A percentile compares a stretch with the other conserved stretches of the same genome.
phyloP scores from a whole-genome alignment of 1,140 invertebrate genomes.

The Heliothis subflexa region DNA sequence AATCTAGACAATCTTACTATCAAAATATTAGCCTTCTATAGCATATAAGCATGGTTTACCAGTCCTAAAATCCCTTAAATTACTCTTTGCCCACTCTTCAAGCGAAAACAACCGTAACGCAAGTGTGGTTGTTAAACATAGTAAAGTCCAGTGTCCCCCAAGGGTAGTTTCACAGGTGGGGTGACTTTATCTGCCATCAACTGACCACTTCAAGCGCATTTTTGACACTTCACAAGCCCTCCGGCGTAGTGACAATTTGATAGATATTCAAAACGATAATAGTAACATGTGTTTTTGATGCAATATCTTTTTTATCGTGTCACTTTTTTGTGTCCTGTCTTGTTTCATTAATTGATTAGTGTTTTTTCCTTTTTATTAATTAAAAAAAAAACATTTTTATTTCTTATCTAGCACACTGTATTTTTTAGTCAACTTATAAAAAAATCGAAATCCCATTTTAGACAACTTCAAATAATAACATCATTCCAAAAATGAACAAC shows the following conservation, averaged over 20 bases:
- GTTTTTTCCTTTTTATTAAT: background rate
- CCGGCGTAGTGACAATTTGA: conserved; percentile 46
- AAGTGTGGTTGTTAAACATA: conserved; percentile 25
- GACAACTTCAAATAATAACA: background rate
- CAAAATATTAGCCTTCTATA: too few relatives aligned
- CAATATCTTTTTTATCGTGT: conserved; percentile 30
- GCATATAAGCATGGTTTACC: too few relatives aligned
- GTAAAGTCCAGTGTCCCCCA: conserved; percentile 17
- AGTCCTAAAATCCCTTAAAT: background rate
- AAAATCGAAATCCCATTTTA: background rate
- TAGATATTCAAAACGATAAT: conserved; percentile 47
- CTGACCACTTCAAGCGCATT: conserved; percentile 44
- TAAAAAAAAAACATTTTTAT: background rate
- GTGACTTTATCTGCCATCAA: conserved; percentile 39
- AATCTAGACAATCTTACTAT: too few relatives aligned
- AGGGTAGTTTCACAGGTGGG: conserved; percentile 30
- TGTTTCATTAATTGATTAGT: conserved; percentile 34
- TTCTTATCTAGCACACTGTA: too few relatives aligned
- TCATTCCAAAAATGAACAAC: background rate
- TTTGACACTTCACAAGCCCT: conserved; percentile 38
- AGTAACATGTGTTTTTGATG: conserved; percentile 45
- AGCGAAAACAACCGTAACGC: conserved; percentile 9
- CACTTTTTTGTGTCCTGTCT: conserved; percentile 13
- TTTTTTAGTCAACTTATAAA: background rate
- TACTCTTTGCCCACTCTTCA: background rate